Evolutionary conservation across 1,140 invertebrate species (phyloP), one percentile per base, ranked within the genome.

Genomic region (Temnothorax longispinosus): DNA sequence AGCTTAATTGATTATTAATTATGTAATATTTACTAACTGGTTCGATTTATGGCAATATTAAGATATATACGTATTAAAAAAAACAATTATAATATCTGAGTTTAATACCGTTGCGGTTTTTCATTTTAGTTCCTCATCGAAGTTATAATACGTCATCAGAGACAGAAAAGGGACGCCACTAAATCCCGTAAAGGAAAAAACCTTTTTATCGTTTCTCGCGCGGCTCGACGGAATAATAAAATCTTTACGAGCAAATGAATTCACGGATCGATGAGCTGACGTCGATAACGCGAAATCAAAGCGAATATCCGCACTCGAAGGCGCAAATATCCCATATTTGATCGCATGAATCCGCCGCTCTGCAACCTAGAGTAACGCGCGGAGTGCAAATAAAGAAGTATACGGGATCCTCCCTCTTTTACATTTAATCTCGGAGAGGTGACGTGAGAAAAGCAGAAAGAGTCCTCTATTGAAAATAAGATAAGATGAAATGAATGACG

Each of bases 221-320:
- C 65, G 54, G 54, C 27, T 13, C n/a, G 54, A 47, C 27, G 67
- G 54, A 71, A 67, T 76, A 50, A 44, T 76, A 71, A 69, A 82
- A 67, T 77, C 72, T 87, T 87, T 52, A 72, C 67, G 80, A 41
- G 58, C 60, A 80, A 89, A 89, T 78, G 77, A 90, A 80, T 87
- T 80, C 71, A 85, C 71, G 81, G 69, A 86, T 90, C 82, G 72
- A 74, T 75, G 81, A 58, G 81, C 71, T 65, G 86, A 72, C 35
- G 44, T 71, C 69, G 77, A 88, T 91, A 86, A 90, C 77, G 71
- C 44, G 82, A 87, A 88, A 90, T 91, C 89, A 91, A 91, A 91
- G 87, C 81, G 81, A 86, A 86, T 62, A 78, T 72, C 82, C 71
- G 50, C 81, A 65, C 52, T 64, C 41, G 85, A 77, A 60, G 60